These are phyloP conservation scores for Villa cingulata DNA, from an alignment of 2,888 invertebrate genomes.

Conservation along the genomic window DNA sequence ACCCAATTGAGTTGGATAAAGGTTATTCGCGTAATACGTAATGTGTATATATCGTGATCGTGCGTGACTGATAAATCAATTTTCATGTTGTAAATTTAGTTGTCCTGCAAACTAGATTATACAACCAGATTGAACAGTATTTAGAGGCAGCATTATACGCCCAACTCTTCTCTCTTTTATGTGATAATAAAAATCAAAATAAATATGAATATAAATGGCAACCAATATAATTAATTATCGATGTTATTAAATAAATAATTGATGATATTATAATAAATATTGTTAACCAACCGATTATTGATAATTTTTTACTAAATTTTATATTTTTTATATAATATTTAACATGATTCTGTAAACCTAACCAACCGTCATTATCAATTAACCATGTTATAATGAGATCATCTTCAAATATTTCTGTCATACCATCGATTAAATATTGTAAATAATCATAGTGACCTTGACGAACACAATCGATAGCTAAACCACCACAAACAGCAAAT, in stretches of 20 bases:
- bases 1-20: too few species aligned
- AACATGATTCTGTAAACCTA: slow-evolving; percentile 31
- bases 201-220: slow-evolving; percentile 33
- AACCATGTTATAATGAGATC: slow-evolving; percentile 59
- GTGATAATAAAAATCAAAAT: slow-evolving; percentile 19
- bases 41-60: too few species aligned
- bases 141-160: too few species aligned
- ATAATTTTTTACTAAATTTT: slow-evolving; percentile 20
- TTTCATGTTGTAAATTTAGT: too few species aligned
- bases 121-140: too few species aligned
- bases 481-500: slow-evolving; percentile 68
- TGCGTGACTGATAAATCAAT: too few species aligned
- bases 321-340: slow-evolving; percentile 19
- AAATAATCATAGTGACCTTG: slow-evolving; percentile 66
- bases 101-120: too few species aligned
- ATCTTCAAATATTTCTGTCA: slow-evolving; percentile 57
- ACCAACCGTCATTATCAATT: slow-evolving; percentile 71
- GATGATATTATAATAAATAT: slow-evolving; percentile 31
- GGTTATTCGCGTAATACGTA: too few species aligned
- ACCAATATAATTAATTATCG: slow-evolving; percentile 29
- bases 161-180: background rate
- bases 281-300: slow-evolving; percentile 32
- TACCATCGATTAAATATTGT: slow-evolving; percentile 60
- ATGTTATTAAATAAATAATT: slow-evolving; percentile 28
- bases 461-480: slow-evolving; percentile 66